phyloP scores from a whole-genome alignment of 2,113 vertebrate species.

The Marmota flaviventris region DNA sequence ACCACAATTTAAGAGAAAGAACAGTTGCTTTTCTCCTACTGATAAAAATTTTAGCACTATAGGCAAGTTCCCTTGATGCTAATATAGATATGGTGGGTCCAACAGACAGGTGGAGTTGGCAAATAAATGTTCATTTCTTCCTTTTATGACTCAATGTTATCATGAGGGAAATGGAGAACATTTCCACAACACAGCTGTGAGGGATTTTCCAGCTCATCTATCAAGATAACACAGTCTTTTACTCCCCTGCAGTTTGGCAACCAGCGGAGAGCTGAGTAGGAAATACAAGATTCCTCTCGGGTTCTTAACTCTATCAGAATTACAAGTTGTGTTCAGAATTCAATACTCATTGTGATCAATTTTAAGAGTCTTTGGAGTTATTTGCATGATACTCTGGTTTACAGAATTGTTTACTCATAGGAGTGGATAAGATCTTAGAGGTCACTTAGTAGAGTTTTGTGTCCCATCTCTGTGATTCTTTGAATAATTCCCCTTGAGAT shows the following conservation, averaged over 20 bases:
- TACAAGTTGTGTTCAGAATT: slow-evolving; percentile 25
- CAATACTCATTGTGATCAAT: background rate
- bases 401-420: background rate
- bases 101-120: slow-evolving; percentile 84
- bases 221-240: slow-evolving; percentile 75
- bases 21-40: slow-evolving; percentile 76
- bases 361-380: background rate
- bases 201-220: slow-evolving; percentile 73
- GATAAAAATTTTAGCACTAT: slow-evolving; percentile 80
- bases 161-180: slow-evolving; percentile 76
- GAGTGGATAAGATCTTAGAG: background rate
- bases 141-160: slow-evolving; percentile 84
- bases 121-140: slow-evolving; percentile 81
- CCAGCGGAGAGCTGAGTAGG: slow-evolving; percentile 41
- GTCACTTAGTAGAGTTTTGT: background rate
- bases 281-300: slow-evolving; percentile 49
- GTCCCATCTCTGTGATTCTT: background rate
- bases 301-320: slow-evolving; percentile 42
- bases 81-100: slow-evolving; percentile 79
- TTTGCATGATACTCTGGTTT: background rate
- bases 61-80: slow-evolving; percentile 80
- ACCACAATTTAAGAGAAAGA: slow-evolving; percentile 63
- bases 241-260: slow-evolving; percentile 75
- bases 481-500: background rate
- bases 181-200: slow-evolving; percentile 83